Evolutionary conservation across 2,888 invertebrate species (phyloP).

Genomic region (Ichneumoninae sp.): DNA sequence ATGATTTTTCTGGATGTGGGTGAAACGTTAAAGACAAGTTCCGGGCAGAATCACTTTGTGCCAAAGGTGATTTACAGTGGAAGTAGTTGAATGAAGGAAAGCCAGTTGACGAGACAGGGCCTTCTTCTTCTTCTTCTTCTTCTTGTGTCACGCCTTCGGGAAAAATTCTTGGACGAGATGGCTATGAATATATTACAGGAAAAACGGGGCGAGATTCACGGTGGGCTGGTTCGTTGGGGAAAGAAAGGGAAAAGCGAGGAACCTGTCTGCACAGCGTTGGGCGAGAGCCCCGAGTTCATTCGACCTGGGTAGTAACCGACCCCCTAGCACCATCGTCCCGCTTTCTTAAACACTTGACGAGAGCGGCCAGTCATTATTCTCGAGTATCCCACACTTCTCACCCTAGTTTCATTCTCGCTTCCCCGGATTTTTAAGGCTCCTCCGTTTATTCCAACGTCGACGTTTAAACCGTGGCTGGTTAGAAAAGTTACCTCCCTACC

Average conservation of each 20-base stretch:
- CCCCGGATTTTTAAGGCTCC: slow-evolving; percentile 41
- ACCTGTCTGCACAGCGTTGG: slow-evolving; percentile 49
- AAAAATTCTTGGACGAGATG: slow-evolving; percentile 72
- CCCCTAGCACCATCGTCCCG: slow-evolving; percentile 50
- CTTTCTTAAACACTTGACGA: slow-evolving; percentile 78
- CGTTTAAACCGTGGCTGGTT: slow-evolving; percentile 21
- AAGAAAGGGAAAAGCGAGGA: slow-evolving; percentile 45
- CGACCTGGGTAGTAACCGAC: slow-evolving; percentile 69
- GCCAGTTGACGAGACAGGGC: slow-evolving; percentile 42
- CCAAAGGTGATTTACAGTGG: slow-evolving; percentile 24
- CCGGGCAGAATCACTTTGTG: neutral
- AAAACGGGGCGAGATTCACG: slow-evolving; percentile 49
- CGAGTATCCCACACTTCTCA: slow-evolving; percentile 69
- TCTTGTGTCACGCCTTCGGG: slow-evolving; percentile 55
- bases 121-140: slow-evolving; percentile 15
- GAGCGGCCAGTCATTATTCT: slow-evolving; percentile 74
- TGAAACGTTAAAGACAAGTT: neutral
- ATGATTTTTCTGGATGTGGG: neutral
- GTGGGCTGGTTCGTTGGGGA: neutral
- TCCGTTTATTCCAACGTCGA: slow-evolving; percentile 32
- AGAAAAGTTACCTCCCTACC: neutral
- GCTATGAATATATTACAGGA: slow-evolving; percentile 82
- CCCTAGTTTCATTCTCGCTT: slow-evolving; percentile 50
- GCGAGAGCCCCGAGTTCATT: slow-evolving; percentile 72
- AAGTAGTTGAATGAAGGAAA: slow-evolving; percentile 33